Conservation (phyloP, 2,113 vertebrate genomes). For the Sisor rabdophorus region DNA sequence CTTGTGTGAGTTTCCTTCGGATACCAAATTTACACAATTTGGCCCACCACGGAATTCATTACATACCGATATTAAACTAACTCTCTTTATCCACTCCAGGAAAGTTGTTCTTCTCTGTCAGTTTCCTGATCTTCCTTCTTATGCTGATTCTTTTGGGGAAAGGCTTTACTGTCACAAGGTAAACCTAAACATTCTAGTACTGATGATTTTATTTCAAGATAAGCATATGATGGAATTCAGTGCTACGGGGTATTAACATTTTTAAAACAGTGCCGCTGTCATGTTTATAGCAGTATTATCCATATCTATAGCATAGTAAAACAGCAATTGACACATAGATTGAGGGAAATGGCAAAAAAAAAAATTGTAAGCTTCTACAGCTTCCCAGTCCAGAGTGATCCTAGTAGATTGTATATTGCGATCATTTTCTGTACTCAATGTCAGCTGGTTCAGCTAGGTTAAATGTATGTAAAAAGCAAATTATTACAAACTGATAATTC, state of each 20-base stretch:
- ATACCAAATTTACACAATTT: too few relatives aligned
- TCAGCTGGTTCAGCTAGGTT: neutral
- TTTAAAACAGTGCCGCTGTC: neutral
- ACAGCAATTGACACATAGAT: neutral
- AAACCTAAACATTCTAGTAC: conserved; percentile 20
- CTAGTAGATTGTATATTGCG: neutral
- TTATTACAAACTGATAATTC: too few relatives aligned
- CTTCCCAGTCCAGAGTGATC: neutral
- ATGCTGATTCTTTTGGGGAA: conserved; percentile 90
- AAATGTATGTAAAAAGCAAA: neutral
- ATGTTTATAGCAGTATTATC: neutral
- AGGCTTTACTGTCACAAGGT: conserved; percentile 90
- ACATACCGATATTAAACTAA: too few relatives aligned
- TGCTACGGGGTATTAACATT: neutral
- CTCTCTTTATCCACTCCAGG: conserved; percentile 64
- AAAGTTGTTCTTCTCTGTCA: conserved; percentile 89
- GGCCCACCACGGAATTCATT: too few relatives aligned
- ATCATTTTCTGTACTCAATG: neutral
- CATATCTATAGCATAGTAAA: neutral
- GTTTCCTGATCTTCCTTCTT: conserved; percentile 88
- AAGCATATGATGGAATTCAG: neutral
- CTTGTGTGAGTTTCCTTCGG: too few relatives aligned
- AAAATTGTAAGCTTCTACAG: neutral
- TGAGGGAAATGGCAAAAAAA: neutral
- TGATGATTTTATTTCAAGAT: neutral